phyloP scores from a whole-genome alignment of 64 coral and sea anemone genomes.

The Cladopsammia gracilis region DNA sequence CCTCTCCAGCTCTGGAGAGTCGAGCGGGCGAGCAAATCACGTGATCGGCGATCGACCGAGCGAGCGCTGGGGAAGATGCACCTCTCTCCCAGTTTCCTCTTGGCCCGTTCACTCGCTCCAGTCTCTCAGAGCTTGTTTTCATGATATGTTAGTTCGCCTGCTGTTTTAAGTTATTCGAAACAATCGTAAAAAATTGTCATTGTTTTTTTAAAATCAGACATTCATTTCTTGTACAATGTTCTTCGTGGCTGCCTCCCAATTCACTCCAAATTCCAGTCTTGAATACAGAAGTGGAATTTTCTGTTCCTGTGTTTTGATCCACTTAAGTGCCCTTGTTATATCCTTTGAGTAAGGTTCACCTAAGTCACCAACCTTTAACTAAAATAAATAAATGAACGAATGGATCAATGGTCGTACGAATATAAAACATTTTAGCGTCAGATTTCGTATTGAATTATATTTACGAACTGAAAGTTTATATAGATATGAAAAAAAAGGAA shows the following conservation, averaged over 20 bases:
- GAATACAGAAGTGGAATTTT: constrained; percentile 27
- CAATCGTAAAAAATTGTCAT: background rate
- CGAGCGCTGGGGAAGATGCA: too few relatives aligned
- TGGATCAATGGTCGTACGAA: background rate
- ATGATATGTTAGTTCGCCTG: too few relatives aligned
- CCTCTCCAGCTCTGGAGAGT: too few relatives aligned
- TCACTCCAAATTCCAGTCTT: constrained; percentile 26
- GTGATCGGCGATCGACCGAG: too few relatives aligned
- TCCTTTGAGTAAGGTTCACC: constrained; percentile 10
- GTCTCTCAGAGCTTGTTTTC: too few relatives aligned
- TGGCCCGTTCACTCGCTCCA: too few relatives aligned
- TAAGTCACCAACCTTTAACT: background rate
- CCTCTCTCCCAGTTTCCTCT: too few relatives aligned
- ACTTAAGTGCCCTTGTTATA: constrained; percentile 15
- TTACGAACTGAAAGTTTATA: too few relatives aligned
- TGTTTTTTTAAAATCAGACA: background rate
- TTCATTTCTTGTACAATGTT: constrained; percentile 28
- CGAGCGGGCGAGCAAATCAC: too few relatives aligned
- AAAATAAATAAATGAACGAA: background rate
- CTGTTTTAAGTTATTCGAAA: background rate
- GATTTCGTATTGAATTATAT: too few relatives aligned
- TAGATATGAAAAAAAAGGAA: too few relatives aligned
- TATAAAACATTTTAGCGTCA: too few relatives aligned
- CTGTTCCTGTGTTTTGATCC: constrained; percentile 30
- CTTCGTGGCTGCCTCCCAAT: constrained; percentile 22